Conservation (phyloP, 2,113 vertebrate species). For the Ia io region DNA sequence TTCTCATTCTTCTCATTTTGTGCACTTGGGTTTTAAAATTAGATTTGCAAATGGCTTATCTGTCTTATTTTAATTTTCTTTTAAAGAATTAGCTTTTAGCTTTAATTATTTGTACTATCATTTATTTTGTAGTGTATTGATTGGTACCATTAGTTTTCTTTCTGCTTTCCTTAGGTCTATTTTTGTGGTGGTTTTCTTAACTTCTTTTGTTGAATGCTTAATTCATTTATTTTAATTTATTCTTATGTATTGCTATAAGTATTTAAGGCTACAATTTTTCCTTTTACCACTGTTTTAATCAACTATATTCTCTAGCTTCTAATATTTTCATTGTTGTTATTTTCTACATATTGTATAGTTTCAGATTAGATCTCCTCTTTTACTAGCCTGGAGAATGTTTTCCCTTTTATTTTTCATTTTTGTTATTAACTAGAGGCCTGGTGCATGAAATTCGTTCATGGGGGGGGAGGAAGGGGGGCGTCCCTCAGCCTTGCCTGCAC, state of each 20-base stretch:
- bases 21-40: background rate
- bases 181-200: constrained; percentile 15
- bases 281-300: background rate
- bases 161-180: constrained; percentile 22
- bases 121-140: constrained; percentile 19
- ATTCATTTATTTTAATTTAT: constrained; percentile 31
- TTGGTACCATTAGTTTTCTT: constrained; percentile 23
- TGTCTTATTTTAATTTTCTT: constrained; percentile 45
- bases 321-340: constrained; percentile 6
- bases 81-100: constrained; percentile 35
- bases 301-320: constrained; percentile 16
- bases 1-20: background rate
- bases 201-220: constrained; percentile 27
- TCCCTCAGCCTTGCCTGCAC: no score
- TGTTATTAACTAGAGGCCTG: background rate
- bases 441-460: no score
- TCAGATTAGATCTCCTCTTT: constrained; percentile 25
- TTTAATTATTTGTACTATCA: constrained; percentile 38
- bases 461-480: no score
- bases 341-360: constrained; percentile 28
- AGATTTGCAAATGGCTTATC: constrained; percentile 8
- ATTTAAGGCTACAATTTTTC: background rate
- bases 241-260: constrained; percentile 27
- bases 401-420: background rate
- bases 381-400: background rate